Evolutionary conservation across 2,113 vertebrate genomes (phyloP).

Genomic region (Dolichotis patagonum): DNA sequence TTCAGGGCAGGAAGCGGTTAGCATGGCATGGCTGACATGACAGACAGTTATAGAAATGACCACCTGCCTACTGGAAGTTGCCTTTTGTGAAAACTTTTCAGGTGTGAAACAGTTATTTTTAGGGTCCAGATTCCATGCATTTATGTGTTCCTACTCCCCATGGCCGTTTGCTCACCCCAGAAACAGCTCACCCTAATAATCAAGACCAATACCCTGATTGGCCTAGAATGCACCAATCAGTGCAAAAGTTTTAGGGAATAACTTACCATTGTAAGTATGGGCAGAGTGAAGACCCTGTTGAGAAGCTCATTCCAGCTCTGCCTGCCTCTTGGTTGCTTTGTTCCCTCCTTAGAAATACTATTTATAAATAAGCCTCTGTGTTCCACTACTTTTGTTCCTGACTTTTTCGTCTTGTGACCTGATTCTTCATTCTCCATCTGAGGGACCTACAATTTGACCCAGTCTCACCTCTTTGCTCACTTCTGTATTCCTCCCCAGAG

Average conservation of each 20-base stretch:
- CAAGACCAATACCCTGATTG: background rate
- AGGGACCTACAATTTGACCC: background rate
- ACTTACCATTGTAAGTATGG: background rate
- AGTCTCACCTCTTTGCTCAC: background rate
- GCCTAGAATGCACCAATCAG: background rate
- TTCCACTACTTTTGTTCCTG: background rate
- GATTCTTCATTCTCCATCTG: background rate
- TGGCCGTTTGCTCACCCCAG: background rate
- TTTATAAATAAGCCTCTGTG: background rate
- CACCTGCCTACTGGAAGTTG: background rate
- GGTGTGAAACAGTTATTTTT: background rate
- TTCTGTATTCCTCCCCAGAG: background rate
- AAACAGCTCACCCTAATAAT: background rate
- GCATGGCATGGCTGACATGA: fast-evolving
- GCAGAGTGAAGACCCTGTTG: background rate
- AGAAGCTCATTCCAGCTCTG: background rate
- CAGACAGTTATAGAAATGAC: background rate
- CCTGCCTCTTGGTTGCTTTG: background rate
- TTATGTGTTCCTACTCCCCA: background rate
- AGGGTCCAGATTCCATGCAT: background rate
- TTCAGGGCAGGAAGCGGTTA: background rate
- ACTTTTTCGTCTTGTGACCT: background rate
- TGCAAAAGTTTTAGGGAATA: background rate
- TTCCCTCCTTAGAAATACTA: background rate
- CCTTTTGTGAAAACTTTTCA: background rate